Evolutionary conservation across 1,140 invertebrate genomes (phyloP), one percentile per base, ranked within the genome.

Genomic region (Pteromalus puparum): DNA sequence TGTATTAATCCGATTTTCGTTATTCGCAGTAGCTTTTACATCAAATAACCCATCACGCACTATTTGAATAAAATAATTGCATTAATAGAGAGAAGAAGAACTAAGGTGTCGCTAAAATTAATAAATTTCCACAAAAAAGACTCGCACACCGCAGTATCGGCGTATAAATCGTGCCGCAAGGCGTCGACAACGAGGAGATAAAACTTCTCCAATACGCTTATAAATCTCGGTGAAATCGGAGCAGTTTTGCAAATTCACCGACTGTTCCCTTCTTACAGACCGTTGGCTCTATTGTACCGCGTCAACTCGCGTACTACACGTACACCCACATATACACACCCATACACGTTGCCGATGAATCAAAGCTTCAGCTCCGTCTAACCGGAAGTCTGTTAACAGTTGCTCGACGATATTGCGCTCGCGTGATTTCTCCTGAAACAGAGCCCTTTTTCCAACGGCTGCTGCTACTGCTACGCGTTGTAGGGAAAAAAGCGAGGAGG

Each of bases 301-400:
- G 21, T 61, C 53, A 61, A 73, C n/a, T 24, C 42, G 74, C 74
- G 72, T 10, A 34, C 30, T 34, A 5, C n/a, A n/a, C n/a, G n/a
- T 34, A 34, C 30, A 34, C 3, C 30, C 30, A 5, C 30, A 34
- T 34, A 18, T 10, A 4, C 28, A 15, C 72, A 21, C 72, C 72
- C 28, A 38, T 9, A 38, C 75, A 77, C 4, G 53, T 5, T 1
- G 26, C 53, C 53, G 38, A 28, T 78, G 76, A 78, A 78, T 78
- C 76, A 78, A 65, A 78, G 46, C 26, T n/a, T 18, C 30, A 61
- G 53, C 42, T 46, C 34, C n/a, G 48, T 65, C 48, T 65, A 78
- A 65, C 76, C 76, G 76, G 53, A 78, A 65, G 53, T 65, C 76
- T 78, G 76, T 78, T 78, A 78, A 78, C 76, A 65, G 28, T 65